These are phyloP conservation scores for Anodontia alba DNA, from an alignment of 2,888 invertebrate genomes.

Conservation along the genomic window DNA sequence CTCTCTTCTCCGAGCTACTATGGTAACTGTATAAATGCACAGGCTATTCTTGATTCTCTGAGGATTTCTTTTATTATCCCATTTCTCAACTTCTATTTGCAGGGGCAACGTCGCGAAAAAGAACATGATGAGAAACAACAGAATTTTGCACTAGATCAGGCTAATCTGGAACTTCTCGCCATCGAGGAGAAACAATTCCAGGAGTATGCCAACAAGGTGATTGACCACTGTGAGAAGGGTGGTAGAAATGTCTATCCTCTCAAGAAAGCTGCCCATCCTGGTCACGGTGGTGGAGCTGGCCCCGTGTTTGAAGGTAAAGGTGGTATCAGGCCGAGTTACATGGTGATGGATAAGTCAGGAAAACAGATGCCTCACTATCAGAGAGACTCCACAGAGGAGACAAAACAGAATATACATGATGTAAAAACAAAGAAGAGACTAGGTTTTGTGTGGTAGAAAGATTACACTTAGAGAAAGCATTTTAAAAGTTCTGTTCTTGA, in stretches of 20 bases:
- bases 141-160: slow-evolving; percentile 76
- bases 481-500: neutral
- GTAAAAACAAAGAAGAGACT: slow-evolving; percentile 80
- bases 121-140: slow-evolving; percentile 57
- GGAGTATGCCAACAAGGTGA: slow-evolving; percentile 83
- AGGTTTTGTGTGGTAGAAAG: slow-evolving; percentile 83
- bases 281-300: slow-evolving; percentile 82
- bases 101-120: slow-evolving; percentile 61
- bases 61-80: no score
- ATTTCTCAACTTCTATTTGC: neutral
- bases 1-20: no score
- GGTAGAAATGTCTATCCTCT: slow-evolving; percentile 84
- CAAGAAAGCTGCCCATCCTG: slow-evolving; percentile 79
- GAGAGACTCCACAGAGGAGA: slow-evolving; percentile 79
- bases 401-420: slow-evolving; percentile 80
- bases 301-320: slow-evolving; percentile 82
- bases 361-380: slow-evolving; percentile 83
- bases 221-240: slow-evolving; percentile 83
- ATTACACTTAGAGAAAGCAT: neutral
- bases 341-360: slow-evolving; percentile 81
- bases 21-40: no score
- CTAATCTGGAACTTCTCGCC: slow-evolving; percentile 80
- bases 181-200: slow-evolving; percentile 84
- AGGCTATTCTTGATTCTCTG: no score
- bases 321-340: slow-evolving; percentile 84